A percentile compares a stretch with the other conserved stretches of the same genome.
Conservation (phyloP, 2,888 invertebrate genomes). For the Lumbricus terrestris region DNA sequence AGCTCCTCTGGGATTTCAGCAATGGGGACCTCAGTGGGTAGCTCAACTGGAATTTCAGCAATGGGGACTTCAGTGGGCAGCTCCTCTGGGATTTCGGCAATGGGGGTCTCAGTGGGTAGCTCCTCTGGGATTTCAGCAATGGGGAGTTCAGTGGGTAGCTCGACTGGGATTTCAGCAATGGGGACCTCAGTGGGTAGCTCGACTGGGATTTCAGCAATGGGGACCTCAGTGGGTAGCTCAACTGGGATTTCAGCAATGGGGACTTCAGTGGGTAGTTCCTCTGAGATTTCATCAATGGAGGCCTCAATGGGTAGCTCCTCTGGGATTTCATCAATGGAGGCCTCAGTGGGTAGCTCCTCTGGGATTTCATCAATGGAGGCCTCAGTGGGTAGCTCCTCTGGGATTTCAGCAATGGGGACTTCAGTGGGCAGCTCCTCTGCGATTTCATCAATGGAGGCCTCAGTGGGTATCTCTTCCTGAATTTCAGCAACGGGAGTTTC, state of each 20-base stretch:
- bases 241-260: too few species aligned
- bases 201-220: neutral
- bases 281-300: neutral
- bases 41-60: neutral
- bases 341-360: constrained; percentile 20
- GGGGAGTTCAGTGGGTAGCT: neutral
- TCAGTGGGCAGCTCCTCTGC: neutral
- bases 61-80: constrained; percentile 14
- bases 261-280: neutral
- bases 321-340: neutral
- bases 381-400: neutral
- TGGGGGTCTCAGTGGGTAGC: neutral
- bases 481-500: neutral
- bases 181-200: neutral
- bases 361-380: neutral
- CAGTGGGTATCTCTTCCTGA: constrained; percentile 19
- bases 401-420: neutral
- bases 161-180: too few species aligned
- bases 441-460: neutral
- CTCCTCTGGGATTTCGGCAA: constrained; percentile 13
- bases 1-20: too few species aligned
- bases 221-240: too few species aligned
- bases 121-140: neutral
- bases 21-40: too few species aligned
- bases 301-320: neutral